Conservation (phyloP, 64 coral and sea anemone genomes). For the Montipora cactus region DNA sequence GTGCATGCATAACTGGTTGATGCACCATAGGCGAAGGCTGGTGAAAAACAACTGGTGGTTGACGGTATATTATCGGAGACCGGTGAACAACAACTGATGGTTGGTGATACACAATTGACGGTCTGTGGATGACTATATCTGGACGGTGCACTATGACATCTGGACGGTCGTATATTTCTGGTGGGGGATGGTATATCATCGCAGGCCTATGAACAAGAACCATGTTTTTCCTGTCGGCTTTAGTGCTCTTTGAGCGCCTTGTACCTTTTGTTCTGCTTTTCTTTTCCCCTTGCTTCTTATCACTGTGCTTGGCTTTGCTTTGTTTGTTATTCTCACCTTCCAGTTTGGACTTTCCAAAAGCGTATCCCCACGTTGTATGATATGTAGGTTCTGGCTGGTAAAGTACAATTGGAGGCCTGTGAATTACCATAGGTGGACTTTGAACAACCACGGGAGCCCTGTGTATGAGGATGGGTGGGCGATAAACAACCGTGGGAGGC, state of each 20-base stretch:
- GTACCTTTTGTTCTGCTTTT: not conserved
- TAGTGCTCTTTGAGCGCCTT: conserved; percentile 22
- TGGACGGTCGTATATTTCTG: conserved; percentile 96
- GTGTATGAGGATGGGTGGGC: conserved; percentile 72
- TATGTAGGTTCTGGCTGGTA: conserved; percentile 77
- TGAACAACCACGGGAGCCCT: conserved; percentile 74
- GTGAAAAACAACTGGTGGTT: conserved; percentile 93
- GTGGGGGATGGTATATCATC: conserved; percentile 96
- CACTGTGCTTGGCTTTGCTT: not conserved
- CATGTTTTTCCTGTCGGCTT: conserved; percentile 83
- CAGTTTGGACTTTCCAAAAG: conserved; percentile 68
- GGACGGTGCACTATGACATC: conserved; percentile 90
- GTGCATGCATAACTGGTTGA: conserved; percentile 78
- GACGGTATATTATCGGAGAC: conserved; percentile 88
- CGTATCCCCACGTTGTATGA: conserved; percentile 24
- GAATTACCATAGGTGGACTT: conserved; percentile 66
- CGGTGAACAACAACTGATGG: conserved; percentile 93
- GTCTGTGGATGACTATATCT: conserved; percentile 85
- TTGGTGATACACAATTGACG: conserved; percentile 96
- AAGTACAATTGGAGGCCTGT: conserved; percentile 73
- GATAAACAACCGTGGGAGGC: conserved; percentile 64
- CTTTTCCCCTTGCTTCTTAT: not conserved
- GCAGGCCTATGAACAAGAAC: conserved; percentile 91
- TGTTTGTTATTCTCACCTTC: conserved; percentile 21
- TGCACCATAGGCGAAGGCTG: conserved; percentile 92